These are phyloP conservation scores for Rhabdomys dilectus DNA, from an alignment of 2,113 vertebrate species.

Conservation along the genomic window DNA sequence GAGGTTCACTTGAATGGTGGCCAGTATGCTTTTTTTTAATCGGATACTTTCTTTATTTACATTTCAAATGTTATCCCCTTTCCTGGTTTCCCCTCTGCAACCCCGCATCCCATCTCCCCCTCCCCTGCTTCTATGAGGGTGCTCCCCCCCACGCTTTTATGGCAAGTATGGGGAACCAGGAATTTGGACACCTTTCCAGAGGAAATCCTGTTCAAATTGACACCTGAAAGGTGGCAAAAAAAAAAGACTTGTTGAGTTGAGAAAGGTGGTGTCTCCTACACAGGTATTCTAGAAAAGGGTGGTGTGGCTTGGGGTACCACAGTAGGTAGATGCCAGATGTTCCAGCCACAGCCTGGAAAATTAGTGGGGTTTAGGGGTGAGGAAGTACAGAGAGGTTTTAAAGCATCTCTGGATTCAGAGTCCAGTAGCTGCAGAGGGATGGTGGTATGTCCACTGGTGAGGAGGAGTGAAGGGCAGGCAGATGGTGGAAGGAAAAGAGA, in stretches of 20 bases:
- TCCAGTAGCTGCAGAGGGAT: accelerated
- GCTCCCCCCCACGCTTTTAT: background rate
- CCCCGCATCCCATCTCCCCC: no score
- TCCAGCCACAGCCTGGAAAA: background rate
- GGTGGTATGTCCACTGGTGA: background rate
- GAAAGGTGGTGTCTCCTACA: background rate
- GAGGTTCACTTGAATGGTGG: background rate
- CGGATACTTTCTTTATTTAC: no score
- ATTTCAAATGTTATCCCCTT: no score
- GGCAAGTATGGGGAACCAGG: background rate
- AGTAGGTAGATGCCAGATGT: background rate
- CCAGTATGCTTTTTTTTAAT: no score
- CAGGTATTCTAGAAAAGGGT: accelerated
- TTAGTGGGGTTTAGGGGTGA: no score
- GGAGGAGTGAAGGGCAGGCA: background rate
- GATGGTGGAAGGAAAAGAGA: background rate
- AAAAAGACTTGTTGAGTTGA: background rate
- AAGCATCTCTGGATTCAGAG: background rate
- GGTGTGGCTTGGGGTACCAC: background rate
- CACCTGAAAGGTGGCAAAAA: background rate
- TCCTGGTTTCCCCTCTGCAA: no score
- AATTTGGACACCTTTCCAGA: background rate
- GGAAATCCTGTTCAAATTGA: background rate
- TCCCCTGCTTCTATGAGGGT: no score
- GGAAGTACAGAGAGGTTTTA: background rate